Base-by-base conservation (phyloP, 2,113 vertebrate genomes). In the Ramphastos sulfuratus region DNA sequence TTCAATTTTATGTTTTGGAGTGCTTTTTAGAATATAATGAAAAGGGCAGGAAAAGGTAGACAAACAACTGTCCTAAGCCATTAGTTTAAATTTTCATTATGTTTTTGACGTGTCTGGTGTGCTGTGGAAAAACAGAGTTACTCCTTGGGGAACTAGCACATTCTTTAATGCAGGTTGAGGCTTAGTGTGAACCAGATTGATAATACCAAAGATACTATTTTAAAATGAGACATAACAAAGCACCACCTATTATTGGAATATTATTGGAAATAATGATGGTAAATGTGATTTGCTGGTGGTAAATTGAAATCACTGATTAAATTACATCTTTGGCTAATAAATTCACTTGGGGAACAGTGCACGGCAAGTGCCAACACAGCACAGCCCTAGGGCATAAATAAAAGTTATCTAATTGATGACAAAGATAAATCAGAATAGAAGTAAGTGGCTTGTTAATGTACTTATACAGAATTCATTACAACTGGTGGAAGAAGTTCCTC, bases 221-320 rank as follows among this genome's bases (percentile, higher is more conserved):
- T 75, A 90, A 96, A 95, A 31, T 76, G 55, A 65, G 73, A 55
- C 58, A 73, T 42, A 93, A 71, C 73, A 89, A 93, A 92, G 46
- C 33, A 65, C 37, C 73, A 60, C 48, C 33, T 56, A 56, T 17
- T 56, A 56, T 28, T 56, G 55, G 27, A 82, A 23, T 86, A 77
- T 87, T 94, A 90, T 94, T 52, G 8, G 81, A 95, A 95, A 95
- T 80, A 85, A 93, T 96, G 87, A 81, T 63, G 72, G 92, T 89
- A 94, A 96, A 96, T 92, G 76, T 86, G 95, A 93, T 95, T 96
- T 97, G 88, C 94, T 94, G 39, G 91, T 97, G 82, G 95, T 96
- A 98, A 98, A 97, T 96, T 98, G 96, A 97, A 98, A 96, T 96
- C 84, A 83, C 96, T 97, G 96, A 98, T 98, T 97, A 96, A 97